Evolutionary conservation across 1,140 invertebrate genomes (phyloP), one percentile per base, ranked within the genome.

Genomic region (Drosophila ohnishii): DNA sequence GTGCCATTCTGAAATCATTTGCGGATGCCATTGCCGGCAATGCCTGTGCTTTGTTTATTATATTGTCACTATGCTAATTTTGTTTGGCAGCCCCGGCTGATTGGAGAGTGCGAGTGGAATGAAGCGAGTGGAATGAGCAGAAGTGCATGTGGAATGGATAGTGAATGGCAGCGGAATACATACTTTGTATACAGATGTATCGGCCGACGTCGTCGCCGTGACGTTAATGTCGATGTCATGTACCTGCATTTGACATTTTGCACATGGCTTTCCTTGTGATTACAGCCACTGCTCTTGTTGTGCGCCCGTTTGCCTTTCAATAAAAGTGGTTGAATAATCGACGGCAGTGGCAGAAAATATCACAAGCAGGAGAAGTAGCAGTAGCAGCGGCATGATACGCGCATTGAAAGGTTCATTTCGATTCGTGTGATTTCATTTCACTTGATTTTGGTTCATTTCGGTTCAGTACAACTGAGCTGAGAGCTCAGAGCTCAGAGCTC

Each of bases 21-120:
- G 65, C 74, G 50, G 64, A 58, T 82, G 30, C 35, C 48, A 50
- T 45, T 66, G 72, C 71, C 55, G 62, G 45, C 44, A 39, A 57
- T 56, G 80, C 60, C 59, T 58, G 60, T 69, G 69, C 70, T 59
- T 87, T 78, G 79, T 87, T 87, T 87, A 87, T 87, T 87, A 77
- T 87, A 88, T 88, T 88, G 83, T 88, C 84, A 65, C 82, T 87
- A 87, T 87, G 83, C 84, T 88, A 87, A 87, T 87, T 87, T 88
- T 64, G 79, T 77, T 87, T 80, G 67, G 61, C 79, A 82, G 57
- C 75, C 78, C 82, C 82, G 57, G 71, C 69, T 76, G 64, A 87
- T 82, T 69, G 53, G 42, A 53, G 48, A 34, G 32, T 51, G 50
- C 44, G 22, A 47, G 19, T 13, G n/a, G n/a, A n/a, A n/a, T n/a